These are phyloP conservation scores for Andrena cerasifolii DNA, from an alignment of 1,140 invertebrate species.

Conservation along the genomic window DNA sequence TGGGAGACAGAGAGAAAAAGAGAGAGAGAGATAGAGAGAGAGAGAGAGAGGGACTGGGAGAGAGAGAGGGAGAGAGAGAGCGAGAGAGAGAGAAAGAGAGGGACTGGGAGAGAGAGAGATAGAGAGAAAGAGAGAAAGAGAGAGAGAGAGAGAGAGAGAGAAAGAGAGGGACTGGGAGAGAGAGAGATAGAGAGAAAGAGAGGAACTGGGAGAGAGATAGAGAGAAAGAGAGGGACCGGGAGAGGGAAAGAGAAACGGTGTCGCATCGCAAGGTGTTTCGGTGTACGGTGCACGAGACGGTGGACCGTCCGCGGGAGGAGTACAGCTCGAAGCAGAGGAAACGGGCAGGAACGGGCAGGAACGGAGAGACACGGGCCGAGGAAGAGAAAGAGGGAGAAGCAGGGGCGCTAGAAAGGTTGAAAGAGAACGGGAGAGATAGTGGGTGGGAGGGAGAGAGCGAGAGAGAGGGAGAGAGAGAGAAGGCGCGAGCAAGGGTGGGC, in stretches of 20 bases:
- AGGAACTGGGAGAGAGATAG: background rate
- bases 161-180: constrained; percentile 18
- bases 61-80: constrained; percentile 8
- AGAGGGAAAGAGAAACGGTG: background rate
- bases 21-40: background rate
- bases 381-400: background rate
- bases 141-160: background rate
- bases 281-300: constrained; percentile 25
- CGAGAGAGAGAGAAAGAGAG: background rate
- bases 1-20: background rate
- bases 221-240: too few species aligned
- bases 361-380: background rate
- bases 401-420: background rate
- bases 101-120: too few species aligned
- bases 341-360: background rate
- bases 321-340: background rate
- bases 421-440: background rate
- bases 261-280: constrained; percentile 41
- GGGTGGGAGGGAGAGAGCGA: background rate
- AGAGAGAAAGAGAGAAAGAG: background rate
- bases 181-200: constrained; percentile 1
- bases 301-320: constrained; percentile 5
- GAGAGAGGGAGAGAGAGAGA: constrained; percentile 15
- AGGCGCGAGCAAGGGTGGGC: constrained; percentile 59
- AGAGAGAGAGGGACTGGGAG: constrained; percentile 26